Evolutionary conservation across 2,888 invertebrate genomes (phyloP).

Genomic region (Philonicus albiceps): DNA sequence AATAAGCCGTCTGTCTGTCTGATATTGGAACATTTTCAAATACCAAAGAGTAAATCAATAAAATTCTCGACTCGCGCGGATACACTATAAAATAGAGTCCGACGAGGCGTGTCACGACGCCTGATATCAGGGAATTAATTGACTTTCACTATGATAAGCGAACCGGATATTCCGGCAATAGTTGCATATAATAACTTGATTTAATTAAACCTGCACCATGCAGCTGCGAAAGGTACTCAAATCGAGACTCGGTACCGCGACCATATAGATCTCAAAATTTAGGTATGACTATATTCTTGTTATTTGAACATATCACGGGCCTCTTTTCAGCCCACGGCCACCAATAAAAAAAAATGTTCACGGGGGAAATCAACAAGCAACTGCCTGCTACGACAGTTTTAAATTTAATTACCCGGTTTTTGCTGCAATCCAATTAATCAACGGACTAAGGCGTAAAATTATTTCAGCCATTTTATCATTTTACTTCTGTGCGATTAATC

Average conservation of each 20-base stretch:
- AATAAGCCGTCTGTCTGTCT: neutral
- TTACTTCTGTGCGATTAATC: neutral
- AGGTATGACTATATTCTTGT: neutral
- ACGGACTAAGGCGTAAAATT: neutral
- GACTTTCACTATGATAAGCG: neutral
- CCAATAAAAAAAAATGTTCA: too few relatives aligned
- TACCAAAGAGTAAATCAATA: neutral
- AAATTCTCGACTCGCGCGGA: neutral
- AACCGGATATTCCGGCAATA: neutral
- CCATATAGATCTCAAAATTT: neutral
- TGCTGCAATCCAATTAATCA: neutral
- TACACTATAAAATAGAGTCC: neutral
- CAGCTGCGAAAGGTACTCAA: neutral
- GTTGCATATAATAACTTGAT: neutral
- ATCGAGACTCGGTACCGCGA: neutral
- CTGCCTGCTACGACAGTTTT: neutral
- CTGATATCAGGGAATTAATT: neutral
- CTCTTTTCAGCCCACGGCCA: neutral
- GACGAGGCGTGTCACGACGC: neutral
- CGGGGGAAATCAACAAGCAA: neutral
- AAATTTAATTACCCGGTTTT: neutral
- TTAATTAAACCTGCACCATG: neutral
- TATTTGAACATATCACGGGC: neutral
- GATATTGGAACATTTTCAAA: neutral
- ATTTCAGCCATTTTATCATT: neutral